These are phyloP conservation scores for Cryptoprocta ferox DNA, from an alignment of 2,797 vertebrate species.

Conservation along the genomic window DNA sequence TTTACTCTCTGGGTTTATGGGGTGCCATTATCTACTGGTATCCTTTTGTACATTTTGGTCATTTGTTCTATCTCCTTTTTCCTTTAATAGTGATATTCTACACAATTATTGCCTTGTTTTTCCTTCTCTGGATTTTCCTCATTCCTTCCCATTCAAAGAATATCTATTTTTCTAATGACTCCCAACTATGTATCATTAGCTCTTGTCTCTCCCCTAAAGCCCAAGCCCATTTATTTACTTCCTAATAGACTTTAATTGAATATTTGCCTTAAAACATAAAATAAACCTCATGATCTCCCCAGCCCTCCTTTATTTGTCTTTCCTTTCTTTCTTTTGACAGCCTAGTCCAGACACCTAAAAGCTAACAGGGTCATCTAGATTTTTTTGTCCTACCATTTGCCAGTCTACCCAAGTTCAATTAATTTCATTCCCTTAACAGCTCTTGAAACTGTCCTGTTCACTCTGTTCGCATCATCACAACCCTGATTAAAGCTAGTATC, in stretches of 20 bases:
- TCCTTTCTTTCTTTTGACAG: background rate
- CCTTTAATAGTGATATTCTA: background rate
- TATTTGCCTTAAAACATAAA: background rate
- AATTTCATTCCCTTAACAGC: background rate
- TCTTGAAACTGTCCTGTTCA: background rate
- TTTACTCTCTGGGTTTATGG: background rate
- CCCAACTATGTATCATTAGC: background rate
- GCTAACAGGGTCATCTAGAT: background rate
- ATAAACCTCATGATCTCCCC: background rate
- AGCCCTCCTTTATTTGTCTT: background rate
- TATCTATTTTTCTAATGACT: background rate
- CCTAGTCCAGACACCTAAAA: background rate
- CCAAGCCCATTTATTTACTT: background rate
- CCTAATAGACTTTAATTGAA: background rate
- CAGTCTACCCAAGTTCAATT: background rate
- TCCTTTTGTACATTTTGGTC: background rate
- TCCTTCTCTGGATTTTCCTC: background rate
- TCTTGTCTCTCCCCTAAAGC: background rate
- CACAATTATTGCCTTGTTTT: background rate
- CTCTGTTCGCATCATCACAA: background rate
- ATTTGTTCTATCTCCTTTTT: slow-evolving; percentile 7
- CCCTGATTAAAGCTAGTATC: background rate
- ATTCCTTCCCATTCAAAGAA: slow-evolving; percentile 34
- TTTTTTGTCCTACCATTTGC: background rate
- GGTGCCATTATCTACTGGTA: background rate